These are phyloP conservation scores for Brachionus paranguensis DNA, from an alignment of 1,140 invertebrate species.

Conservation along the genomic window DNA sequence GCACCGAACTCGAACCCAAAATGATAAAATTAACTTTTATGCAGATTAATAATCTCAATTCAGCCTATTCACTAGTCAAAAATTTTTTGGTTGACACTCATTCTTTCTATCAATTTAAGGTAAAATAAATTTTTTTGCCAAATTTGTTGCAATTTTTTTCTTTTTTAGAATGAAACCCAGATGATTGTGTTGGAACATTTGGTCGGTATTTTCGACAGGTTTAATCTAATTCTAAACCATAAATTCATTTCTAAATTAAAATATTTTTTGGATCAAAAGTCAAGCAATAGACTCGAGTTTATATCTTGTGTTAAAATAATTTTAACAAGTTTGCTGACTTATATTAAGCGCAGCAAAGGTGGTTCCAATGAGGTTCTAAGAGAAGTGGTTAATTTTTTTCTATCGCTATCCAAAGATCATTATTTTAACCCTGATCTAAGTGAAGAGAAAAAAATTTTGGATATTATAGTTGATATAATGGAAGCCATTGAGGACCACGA, in stretches of 20 bases:
- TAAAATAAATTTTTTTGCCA: neutral
- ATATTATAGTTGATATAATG: neutral
- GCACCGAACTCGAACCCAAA: neutral
- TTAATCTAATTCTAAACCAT: neutral
- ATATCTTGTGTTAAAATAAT: neutral
- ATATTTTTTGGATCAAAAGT: neutral
- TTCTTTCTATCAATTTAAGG: neutral
- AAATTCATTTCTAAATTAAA: neutral
- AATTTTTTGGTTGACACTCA: slow-evolving; percentile 31
- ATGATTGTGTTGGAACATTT: neutral
- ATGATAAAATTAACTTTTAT: slow-evolving; percentile 11
- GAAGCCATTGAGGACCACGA: neutral
- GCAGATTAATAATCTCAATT: slow-evolving; percentile 12
- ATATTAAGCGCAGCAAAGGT: neutral
- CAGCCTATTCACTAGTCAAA: slow-evolving; percentile 17
- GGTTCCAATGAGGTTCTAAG: neutral
- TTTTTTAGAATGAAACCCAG: neutral
- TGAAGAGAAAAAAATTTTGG: neutral
- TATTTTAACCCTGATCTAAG: neutral
- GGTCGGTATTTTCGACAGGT: neutral
- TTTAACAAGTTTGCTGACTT: neutral
- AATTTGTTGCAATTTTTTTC: neutral
- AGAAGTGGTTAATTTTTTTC: slow-evolving; percentile 25
- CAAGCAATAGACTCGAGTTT: neutral
- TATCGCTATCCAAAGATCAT: neutral